Evolutionary conservation across 2,888 invertebrate species (phyloP).

Genomic region (Metalampra italica): DNA sequence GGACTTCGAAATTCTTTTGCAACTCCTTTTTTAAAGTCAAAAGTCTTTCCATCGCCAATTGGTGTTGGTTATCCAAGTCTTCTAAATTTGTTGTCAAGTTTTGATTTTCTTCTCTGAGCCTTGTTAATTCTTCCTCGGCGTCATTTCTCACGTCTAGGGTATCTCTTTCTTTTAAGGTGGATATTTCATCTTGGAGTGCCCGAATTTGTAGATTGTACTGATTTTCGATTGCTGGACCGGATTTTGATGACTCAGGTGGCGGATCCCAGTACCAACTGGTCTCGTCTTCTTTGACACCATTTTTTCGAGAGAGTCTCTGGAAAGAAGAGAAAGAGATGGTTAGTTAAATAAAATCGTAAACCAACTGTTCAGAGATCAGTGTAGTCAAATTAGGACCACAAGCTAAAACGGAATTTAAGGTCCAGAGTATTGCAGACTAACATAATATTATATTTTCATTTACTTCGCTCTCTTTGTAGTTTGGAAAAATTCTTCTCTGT

Average conservation of each 20-base stretch:
- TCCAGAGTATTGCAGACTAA: too few species aligned
- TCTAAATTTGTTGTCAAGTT: constrained; percentile 80
- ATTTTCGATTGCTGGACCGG: constrained; percentile 35
- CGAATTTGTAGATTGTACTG: constrained; percentile 56
- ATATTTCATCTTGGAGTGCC: constrained; percentile 57
- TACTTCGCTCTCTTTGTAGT: too few species aligned
- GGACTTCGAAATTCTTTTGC: constrained; percentile 68
- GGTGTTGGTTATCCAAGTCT: constrained; percentile 86
- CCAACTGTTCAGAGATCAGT: not conserved
- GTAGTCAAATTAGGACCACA: not conserved
- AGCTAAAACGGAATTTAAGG: too few species aligned
- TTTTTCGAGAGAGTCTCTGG: constrained; percentile 61
- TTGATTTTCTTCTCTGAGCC: constrained; percentile 77
- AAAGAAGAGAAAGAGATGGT: constrained; percentile 39
- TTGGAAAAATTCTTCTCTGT: too few species aligned
- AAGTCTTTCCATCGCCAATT: constrained; percentile 81
- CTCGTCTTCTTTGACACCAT: constrained; percentile 69
- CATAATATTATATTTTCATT: too few species aligned
- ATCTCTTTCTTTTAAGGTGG: constrained; percentile 54
- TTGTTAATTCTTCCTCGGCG: constrained; percentile 59
- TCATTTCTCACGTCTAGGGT: constrained; percentile 37
- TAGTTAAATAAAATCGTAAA: not conserved
- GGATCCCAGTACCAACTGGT: constrained; percentile 78
- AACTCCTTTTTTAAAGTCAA: constrained; percentile 74
- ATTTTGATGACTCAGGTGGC: constrained; percentile 40